phyloP scores from a whole-genome alignment of 35 echinoderm and acorn worm genomes.

The Apostichopus japonicus region DNA sequence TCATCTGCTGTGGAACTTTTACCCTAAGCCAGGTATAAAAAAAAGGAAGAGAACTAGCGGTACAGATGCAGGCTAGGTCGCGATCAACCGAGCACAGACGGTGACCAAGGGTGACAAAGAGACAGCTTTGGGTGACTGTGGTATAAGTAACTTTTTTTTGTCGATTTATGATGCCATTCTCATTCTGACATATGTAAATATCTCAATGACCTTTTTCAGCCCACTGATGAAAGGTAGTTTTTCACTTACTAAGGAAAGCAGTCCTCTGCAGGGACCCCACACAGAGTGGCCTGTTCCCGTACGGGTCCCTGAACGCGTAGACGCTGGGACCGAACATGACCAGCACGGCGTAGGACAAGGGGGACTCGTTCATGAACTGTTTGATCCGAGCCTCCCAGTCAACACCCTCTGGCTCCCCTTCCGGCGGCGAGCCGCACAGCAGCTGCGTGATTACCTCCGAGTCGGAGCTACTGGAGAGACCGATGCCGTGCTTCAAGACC shows the following conservation, averaged over 20 bases:
- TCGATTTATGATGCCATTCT: too few species aligned
- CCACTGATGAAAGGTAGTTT: too few species aligned
- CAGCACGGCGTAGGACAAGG: slow-evolving; percentile 77
- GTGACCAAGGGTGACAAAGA: too few species aligned
- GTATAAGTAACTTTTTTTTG: too few species aligned
- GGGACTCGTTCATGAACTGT: slow-evolving; percentile 91
- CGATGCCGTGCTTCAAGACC: slow-evolving; percentile 92
- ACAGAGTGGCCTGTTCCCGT: slow-evolving; percentile 95
- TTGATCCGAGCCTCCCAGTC: slow-evolving; percentile 90
- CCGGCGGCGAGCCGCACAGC: slow-evolving; percentile 73
- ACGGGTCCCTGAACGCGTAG: slow-evolving; percentile 96
- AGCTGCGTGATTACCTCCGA: slow-evolving; percentile 97
- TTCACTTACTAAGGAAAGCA: slow-evolving; percentile 51
- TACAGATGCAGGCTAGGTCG: too few species aligned
- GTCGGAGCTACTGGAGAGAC: slow-evolving; percentile 84
- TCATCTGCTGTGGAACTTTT: too few species aligned
- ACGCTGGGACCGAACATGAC: slow-evolving; percentile 83
- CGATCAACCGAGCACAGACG: too few species aligned
- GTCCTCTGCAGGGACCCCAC: slow-evolving; percentile 73
- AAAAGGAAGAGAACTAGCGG: too few species aligned
- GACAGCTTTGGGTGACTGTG: too few species aligned
- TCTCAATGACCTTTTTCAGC: too few species aligned
- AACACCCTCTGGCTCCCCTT: slow-evolving; percentile 84
- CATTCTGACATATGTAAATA: background rate
- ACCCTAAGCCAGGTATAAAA: too few species aligned